These are phyloP conservation scores for Sinella curviseta DNA, from an alignment of 1,140 invertebrate genomes.

Conservation along the genomic window DNA sequence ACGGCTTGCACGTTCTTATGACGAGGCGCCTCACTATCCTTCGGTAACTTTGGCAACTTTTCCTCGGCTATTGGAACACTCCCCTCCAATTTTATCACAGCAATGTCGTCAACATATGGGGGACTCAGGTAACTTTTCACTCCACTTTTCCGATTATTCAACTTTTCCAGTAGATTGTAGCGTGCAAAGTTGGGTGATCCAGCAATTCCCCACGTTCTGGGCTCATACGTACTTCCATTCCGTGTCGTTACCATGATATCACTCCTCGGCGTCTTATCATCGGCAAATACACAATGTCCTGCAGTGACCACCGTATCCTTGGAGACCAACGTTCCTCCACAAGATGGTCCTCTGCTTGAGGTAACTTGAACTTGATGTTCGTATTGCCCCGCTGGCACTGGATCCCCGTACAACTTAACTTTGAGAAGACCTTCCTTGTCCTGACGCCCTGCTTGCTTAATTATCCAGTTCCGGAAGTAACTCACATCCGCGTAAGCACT, in stretches of 20 bases:
- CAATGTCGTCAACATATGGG: conserved; percentile 3
- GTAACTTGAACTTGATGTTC: background rate
- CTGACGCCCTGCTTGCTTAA: background rate
- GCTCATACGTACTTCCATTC: background rate
- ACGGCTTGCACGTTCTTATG: background rate
- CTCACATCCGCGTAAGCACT: background rate
- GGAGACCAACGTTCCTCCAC: background rate
- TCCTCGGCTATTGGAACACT: background rate
- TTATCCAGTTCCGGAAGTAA: conserved; percentile 9
- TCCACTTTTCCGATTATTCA: background rate
- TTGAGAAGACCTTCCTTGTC: background rate
- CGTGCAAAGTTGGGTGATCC: background rate
- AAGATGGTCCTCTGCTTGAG: background rate
- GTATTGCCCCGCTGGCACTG: background rate
- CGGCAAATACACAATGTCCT: background rate
- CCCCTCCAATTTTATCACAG: background rate
- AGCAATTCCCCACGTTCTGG: background rate
- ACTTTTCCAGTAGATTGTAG: background rate
- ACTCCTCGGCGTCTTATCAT: background rate
- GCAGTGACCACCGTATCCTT: background rate
- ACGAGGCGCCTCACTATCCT: background rate
- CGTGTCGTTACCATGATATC: background rate
- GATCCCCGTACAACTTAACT: background rate
- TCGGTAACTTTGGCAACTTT: background rate
- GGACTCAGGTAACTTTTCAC: background rate